Evolutionary conservation across 2,797 vertebrate genomes (phyloP).

Genomic region (Tympanoctomys barrerae): DNA sequence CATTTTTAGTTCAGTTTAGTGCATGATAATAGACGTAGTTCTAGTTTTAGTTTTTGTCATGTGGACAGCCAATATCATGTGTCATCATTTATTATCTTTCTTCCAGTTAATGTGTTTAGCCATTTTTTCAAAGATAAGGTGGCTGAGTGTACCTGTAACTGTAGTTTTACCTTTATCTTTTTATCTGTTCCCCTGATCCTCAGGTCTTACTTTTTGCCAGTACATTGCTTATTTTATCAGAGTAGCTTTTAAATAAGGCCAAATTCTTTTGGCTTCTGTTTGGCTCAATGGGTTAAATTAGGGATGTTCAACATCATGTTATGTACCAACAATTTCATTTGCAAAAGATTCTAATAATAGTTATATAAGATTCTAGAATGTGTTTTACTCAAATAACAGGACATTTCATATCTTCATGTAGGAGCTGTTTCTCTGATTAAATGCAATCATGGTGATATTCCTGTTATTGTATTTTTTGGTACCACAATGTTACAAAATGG

Average conservation of each 20-base stretch:
- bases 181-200: too few species aligned
- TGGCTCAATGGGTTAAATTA: not conserved
- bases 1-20: too few species aligned
- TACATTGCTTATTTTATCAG: too few species aligned
- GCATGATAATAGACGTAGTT: too few species aligned
- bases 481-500: not conserved
- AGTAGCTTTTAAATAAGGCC: not conserved
- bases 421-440: not conserved
- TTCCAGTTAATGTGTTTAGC: too few species aligned
- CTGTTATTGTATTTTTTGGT: not conserved
- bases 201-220: too few species aligned
- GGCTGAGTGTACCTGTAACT: too few species aligned
- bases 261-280: not conserved
- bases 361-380: not conserved
- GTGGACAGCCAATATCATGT: too few species aligned
- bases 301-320: not conserved
- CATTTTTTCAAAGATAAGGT: too few species aligned
- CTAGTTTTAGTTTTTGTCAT: too few species aligned
- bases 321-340: slow-evolving; percentile 1
- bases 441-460: not conserved
- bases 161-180: too few species aligned
- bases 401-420: not conserved
- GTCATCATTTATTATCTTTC: too few species aligned
- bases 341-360: not conserved
- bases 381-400: slow-evolving; percentile 21